Evolutionary conservation across 2,797 vertebrate genomes (phyloP).

Genomic region (Cirrhinus mrigala): DNA sequence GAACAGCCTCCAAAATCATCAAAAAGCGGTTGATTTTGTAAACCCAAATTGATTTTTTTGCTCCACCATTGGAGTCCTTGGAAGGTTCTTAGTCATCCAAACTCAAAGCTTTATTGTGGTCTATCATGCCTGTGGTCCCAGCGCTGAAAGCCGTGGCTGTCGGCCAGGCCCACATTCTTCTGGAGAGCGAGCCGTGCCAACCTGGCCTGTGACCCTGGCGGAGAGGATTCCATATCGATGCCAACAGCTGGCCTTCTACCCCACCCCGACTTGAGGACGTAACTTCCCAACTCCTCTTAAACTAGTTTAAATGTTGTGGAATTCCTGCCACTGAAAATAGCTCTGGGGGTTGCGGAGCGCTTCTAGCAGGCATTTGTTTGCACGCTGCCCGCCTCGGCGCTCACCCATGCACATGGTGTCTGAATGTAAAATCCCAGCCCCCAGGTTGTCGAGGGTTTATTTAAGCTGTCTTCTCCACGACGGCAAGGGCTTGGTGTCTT

Average conservation of each 20-base stretch:
- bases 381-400: not conserved
- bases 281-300: slow-evolving; percentile 38
- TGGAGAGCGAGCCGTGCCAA: slow-evolving; percentile 18
- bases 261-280: slow-evolving; percentile 24
- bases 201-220: slow-evolving; percentile 29
- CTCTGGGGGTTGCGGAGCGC: slow-evolving; percentile 21
- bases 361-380: slow-evolving; percentile 44
- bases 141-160: not conserved
- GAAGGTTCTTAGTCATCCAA: slow-evolving; percentile 10
- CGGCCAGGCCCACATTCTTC: slow-evolving; percentile 34
- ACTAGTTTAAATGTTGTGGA: slow-evolving; percentile 36
- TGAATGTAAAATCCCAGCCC: slow-evolving; percentile 44
- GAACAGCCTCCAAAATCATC: slow-evolving; percentile 11
- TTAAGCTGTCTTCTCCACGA: slow-evolving; percentile 19
- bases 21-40: not conserved
- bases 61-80: slow-evolving; percentile 2
- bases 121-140: slow-evolving; percentile 13
- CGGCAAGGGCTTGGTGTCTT: not conserved
- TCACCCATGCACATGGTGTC: slow-evolving; percentile 33
- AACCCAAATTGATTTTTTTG: not conserved
- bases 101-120: slow-evolving; percentile 18
- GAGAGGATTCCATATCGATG: slow-evolving; percentile 26
- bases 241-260: slow-evolving; percentile 40
- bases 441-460: slow-evolving; percentile 50
- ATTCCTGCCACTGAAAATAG: slow-evolving; percentile 51